Evolutionary conservation across 2,888 invertebrate genomes (phyloP).

Genomic region (Criorhina ranunculi): DNA sequence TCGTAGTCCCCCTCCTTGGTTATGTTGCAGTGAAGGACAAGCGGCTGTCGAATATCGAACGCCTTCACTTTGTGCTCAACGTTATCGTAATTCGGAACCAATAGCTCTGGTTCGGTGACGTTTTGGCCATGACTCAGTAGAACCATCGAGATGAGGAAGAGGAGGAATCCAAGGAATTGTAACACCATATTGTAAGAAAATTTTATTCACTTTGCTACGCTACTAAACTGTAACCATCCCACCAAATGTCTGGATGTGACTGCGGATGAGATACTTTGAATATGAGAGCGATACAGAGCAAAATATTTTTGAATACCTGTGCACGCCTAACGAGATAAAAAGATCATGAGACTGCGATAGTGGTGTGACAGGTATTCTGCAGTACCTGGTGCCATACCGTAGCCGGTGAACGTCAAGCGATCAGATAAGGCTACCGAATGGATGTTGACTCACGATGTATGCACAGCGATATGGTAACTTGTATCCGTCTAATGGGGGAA

Average conservation of each 20-base stretch:
- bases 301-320: conserved; percentile 46
- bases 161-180: background rate
- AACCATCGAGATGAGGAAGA: background rate
- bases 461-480: conserved; percentile 13
- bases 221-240: conserved; percentile 19
- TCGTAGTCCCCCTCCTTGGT: conserved; percentile 60
- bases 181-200: conserved; percentile 23
- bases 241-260: conserved; percentile 9
- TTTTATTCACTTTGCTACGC: conserved; percentile 1
- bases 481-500: conserved; percentile 7
- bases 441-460: conserved; percentile 18
- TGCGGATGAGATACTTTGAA: conserved; percentile 35
- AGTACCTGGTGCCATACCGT: conserved; percentile 26
- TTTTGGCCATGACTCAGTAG: conserved; percentile 41
- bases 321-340: conserved; percentile 32
- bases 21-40: conserved; percentile 79
- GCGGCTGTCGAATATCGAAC: conserved; percentile 77
- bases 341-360: conserved; percentile 43
- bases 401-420: conserved; percentile 15
- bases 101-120: conserved; percentile 29
- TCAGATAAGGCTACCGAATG: conserved; percentile 41
- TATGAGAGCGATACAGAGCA: background rate
- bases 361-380: conserved; percentile 48
- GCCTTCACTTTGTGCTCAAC: conserved; percentile 71
- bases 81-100: conserved; percentile 74